Percentiles rank a stretch among this genome's conserved stretches.
These are phyloP conservation scores for Magallana ariakensis DNA, from an alignment of 1,140 invertebrate species.

Conservation along the genomic window DNA sequence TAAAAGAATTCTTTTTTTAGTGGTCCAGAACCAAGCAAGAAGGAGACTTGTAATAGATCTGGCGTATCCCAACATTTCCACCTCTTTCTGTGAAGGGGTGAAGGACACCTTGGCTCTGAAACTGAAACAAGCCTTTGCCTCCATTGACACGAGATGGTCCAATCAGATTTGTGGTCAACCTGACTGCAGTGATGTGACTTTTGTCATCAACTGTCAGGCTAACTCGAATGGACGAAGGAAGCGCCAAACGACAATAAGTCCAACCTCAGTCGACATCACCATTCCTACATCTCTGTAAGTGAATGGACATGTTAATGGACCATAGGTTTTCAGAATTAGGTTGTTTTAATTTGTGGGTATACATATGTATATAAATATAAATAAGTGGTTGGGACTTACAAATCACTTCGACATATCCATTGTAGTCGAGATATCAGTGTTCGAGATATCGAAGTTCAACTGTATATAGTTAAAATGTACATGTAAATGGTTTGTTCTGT, in stretches of 20 bases:
- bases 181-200: conserved; percentile 56
- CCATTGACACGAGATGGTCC: conserved; percentile 36
- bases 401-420: too few relatives aligned
- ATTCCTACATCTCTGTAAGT: conserved; percentile 52
- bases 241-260: conserved; percentile 27
- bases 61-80: conserved; percentile 50
- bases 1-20: conserved; percentile 40
- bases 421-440: too few relatives aligned
- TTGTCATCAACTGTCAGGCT: conserved; percentile 50
- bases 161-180: conserved; percentile 47
- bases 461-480: too few relatives aligned
- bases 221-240: neutral
- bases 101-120: conserved; percentile 23
- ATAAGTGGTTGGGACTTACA: too few relatives aligned
- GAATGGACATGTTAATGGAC: neutral
- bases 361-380: too few relatives aligned
- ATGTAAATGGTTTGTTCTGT: too few relatives aligned
- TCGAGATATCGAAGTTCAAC: too few relatives aligned
- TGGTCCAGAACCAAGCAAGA: neutral
- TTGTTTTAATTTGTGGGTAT: too few relatives aligned
- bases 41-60: conserved; percentile 42
- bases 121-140: neutral
- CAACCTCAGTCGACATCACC: conserved; percentile 10
- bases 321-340: neutral
- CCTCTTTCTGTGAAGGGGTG: conserved; percentile 50